Base-by-base conservation (phyloP, 1,140 invertebrate species). In the Psix sp. region DNA sequence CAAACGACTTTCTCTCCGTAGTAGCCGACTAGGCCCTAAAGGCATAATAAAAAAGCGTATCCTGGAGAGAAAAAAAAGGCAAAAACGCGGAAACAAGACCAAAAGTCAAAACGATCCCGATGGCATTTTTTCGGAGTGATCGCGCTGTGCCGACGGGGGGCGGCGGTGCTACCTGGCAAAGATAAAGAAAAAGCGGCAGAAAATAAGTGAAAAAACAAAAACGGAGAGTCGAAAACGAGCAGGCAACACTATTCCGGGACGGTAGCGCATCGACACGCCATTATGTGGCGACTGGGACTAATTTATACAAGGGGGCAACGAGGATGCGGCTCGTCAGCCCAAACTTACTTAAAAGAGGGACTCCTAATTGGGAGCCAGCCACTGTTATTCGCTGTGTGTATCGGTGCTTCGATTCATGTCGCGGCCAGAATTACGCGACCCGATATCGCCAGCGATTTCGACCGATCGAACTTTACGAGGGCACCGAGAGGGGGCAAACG, bases 261-360 rank as follows among this genome's bases (percentile, higher is more conserved):
- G 81, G 86, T 86, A 86, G 86, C 85, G 80, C 81, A 86, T 86
- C 86, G 85, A 86, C 86, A 86, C 84, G 82, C 86, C 83, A 87
- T 87, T 87, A 87, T 86, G 84, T 86, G 84, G 80, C 84, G 83
- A 80, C 80, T 79, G 79, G 80, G 85, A 87, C 86, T 87, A 87
- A 87, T 87, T 87, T 86, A 87, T 86, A 87, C 86, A 86, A 86
- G 83, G 71, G 80, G 78, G 80, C 80, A 77, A 83, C 78, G 78
- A 81, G 71, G 80, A 84, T 74, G 77, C 78, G 78, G 77, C 79
- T 78, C 73, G 81, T 85, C 84, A 81, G 80, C 76, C 77, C 68
- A 77, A 75, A 43, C 81, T 80, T 84, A 83, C 80, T 83, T 80
- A 84, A 82, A 80, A 78, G 71, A 77, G 74, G 66, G 65, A 63